Percentiles rank a stretch among this genome's conserved stretches.
Conservation (phyloP, 2,113 vertebrate species). For the Bungarus multicinctus region DNA sequence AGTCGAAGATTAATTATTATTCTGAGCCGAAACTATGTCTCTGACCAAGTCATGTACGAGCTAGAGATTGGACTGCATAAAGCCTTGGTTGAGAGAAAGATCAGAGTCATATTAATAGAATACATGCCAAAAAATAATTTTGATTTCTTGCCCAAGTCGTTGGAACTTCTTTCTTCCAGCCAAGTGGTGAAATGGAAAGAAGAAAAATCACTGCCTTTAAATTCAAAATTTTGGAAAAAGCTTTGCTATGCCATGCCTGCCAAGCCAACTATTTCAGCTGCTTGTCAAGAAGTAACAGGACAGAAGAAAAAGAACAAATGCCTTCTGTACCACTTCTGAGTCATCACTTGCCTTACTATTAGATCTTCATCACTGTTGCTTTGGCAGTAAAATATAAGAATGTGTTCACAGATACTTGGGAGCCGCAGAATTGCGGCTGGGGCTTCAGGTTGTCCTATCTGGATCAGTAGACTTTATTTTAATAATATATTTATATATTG, state of each 20-base stretch:
- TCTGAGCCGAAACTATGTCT: constrained; percentile 69
- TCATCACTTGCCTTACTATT: not conserved
- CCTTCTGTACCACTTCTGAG: not conserved
- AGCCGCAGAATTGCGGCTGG: not conserved
- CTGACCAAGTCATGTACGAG: constrained; percentile 66
- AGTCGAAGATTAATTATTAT: constrained; percentile 84
- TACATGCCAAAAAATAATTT: constrained; percentile 59
- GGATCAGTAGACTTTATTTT: not conserved
- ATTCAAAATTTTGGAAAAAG: constrained; percentile 87
- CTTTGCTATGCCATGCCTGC: constrained; percentile 83
- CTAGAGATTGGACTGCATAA: constrained; percentile 82
- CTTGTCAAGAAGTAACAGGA: not conserved
- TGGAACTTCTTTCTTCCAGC: constrained; percentile 76
- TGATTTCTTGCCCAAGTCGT: constrained; percentile 68
- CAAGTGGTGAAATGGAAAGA: constrained; percentile 79
- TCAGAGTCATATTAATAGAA: constrained; percentile 81
- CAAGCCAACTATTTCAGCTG: constrained; percentile 31
- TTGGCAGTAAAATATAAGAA: not conserved
- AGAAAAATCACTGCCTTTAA: constrained; percentile 55
- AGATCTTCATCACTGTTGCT: not conserved
- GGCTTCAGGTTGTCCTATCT: not conserved
- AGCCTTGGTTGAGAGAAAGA: constrained; percentile 84
- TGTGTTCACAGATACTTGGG: not conserved
- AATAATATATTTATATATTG: not conserved
- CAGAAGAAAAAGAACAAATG: not conserved